Base-by-base conservation (phyloP, 2,797 vertebrate species). In the Heliangelus exortis region DNA sequence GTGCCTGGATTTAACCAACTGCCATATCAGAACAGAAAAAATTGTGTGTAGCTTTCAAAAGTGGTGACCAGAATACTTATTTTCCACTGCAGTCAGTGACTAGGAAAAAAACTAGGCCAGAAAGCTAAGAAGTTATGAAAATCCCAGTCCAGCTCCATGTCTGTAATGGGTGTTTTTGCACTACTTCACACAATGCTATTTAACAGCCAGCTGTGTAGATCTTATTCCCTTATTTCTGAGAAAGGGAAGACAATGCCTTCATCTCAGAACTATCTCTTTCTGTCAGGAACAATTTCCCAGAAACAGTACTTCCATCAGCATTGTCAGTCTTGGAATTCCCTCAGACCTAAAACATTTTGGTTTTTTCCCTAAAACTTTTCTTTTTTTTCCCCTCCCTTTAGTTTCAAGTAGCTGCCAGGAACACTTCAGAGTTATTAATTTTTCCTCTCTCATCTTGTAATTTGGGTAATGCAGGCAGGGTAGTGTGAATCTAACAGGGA, bases 231-330 rank as follows among this genome's bases (percentile, higher is more conserved):
- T 23, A 67, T 89, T 88, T 67, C 71, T 61, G 41, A 87, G 66
- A 81, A 51, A 91, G 15, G 48, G 4, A 84, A 54, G 48, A 36
- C 4, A 7, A 89, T 59, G 66, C 31, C 89, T 91, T 39, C 63
- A 86, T 80, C 62, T 86, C 58, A 76, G 43, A 88, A 9, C 31
- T 66, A 55, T 69, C 66, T 76, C 72, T 23, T 93, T 83, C 89
- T 81, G 62, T 87, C 75, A 94, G 74, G 67, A 88, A 82, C 39
- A 1, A 65, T 93, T 84, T 91, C 76, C 85, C 84, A 92, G 92
- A 76, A 76, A 78, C 58, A 79, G 20, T 66, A 78, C 74, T 87
- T 94, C 77, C 87, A 47, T 86, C 85, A 90, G 13, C 8, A 8
- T 75, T 73, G 7, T 69, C 76, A 92, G 67, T 36, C 33, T 82